Evolutionary conservation across 2,888 invertebrate species (phyloP).

Genomic region (Limenitis arthemis): DNA sequence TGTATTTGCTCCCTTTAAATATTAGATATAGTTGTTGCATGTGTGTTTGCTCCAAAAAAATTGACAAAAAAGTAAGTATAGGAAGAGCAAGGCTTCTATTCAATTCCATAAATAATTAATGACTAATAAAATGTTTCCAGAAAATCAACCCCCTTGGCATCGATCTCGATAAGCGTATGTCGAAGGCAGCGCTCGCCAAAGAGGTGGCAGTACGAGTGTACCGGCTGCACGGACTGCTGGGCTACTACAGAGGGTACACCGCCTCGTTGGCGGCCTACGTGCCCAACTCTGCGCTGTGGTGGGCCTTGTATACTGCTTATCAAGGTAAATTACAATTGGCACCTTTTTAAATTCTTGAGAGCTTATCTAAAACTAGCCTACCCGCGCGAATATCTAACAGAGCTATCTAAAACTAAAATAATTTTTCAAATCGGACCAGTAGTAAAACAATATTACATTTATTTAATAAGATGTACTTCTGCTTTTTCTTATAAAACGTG

Average conservation of each 20-base stretch:
- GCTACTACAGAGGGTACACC: slow-evolving; percentile 94
- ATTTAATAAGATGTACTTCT: too few species aligned
- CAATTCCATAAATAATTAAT: not conserved
- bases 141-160: slow-evolving; percentile 84
- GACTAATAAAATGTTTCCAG: slow-evolving; percentile 28
- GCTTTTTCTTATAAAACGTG: too few species aligned
- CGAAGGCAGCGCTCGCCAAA: slow-evolving; percentile 77
- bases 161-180: slow-evolving; percentile 72
- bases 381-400: too few species aligned
- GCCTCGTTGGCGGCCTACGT: slow-evolving; percentile 95
- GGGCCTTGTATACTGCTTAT: slow-evolving; percentile 94
- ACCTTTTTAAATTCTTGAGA: too few species aligned
- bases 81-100: not conserved
- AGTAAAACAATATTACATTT: too few species aligned
- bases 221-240: slow-evolving; percentile 83
- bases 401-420: too few species aligned
- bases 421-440: too few species aligned
- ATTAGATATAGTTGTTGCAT: too few species aligned
- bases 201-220: slow-evolving; percentile 87
- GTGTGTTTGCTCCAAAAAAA: too few species aligned
- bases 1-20: too few species aligned
- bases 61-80: not conserved
- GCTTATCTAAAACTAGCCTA: too few species aligned
- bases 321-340: slow-evolving; percentile 82
- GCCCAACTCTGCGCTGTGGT: slow-evolving; percentile 98